Conservation (phyloP, 2,113 vertebrate genomes). For the Nyctibius bracteatus region DNA sequence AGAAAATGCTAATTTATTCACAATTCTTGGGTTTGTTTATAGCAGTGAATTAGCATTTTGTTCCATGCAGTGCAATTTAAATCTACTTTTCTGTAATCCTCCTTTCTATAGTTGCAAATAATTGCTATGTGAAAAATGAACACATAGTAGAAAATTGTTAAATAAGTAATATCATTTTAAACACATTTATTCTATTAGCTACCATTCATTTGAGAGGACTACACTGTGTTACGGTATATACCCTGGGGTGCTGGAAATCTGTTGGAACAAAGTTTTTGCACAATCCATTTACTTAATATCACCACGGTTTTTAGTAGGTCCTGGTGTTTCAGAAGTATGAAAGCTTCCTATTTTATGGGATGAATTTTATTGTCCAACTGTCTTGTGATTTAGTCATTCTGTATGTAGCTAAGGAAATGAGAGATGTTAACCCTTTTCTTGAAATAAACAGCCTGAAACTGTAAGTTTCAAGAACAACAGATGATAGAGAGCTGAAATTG, state of each 20-base stretch:
- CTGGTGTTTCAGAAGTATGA: background rate
- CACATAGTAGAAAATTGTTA: background rate
- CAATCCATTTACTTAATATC: background rate
- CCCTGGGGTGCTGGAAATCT: background rate
- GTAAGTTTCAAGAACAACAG: background rate
- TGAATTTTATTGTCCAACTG: background rate
- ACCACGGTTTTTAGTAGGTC: background rate
- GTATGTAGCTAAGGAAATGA: background rate
- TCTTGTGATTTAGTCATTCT: background rate
- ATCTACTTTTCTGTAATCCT: background rate
- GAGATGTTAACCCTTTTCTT: background rate
- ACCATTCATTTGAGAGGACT: background rate
- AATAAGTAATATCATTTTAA: background rate
- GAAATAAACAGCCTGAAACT: background rate
- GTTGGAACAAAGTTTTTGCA: background rate
- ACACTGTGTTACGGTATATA: background rate
- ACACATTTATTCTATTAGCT: background rate
- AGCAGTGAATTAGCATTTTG: background rate
- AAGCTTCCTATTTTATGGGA: background rate
- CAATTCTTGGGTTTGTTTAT: background rate
- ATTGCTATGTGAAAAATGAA: slow-evolving; percentile 19
- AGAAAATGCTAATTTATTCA: background rate
- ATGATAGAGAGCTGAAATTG: background rate
- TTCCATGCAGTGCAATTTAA: background rate
- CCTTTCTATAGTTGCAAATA: background rate